phyloP scores from a whole-genome alignment of 2,797 vertebrate genomes.

The Argentina silus region DNA sequence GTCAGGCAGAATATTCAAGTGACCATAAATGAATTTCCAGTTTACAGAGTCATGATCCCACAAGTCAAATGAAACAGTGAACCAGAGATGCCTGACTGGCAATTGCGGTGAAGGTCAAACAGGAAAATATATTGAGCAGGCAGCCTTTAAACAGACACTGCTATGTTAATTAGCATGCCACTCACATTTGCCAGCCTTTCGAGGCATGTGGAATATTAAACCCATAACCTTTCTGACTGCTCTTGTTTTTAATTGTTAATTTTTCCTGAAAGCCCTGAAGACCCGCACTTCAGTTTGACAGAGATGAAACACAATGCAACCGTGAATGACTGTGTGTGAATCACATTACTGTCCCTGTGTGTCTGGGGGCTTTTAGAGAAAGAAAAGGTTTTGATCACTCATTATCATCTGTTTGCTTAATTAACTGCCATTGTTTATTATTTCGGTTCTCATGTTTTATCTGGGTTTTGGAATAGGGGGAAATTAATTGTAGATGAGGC shows the following conservation, averaged over 20 bases:
- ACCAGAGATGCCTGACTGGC: slow-evolving; percentile 13
- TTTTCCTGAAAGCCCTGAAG: slow-evolving; percentile 7
- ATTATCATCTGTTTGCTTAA: slow-evolving; percentile 47
- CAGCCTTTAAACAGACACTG: slow-evolving; percentile 27
- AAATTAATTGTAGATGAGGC: slow-evolving; percentile 33
- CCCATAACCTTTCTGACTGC: slow-evolving; percentile 46
- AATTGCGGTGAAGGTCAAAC: slow-evolving; percentile 49
- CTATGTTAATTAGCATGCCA: slow-evolving; percentile 52
- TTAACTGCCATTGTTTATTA: slow-evolving; percentile 31
- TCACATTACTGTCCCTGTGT: slow-evolving; percentile 22
- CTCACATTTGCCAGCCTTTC: slow-evolving; percentile 45
- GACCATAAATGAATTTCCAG: not conserved
- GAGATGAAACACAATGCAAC: slow-evolving; percentile 19
- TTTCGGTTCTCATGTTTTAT: slow-evolving; percentile 25
- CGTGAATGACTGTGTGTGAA: slow-evolving; percentile 4
- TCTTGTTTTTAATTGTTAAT: slow-evolving; percentile 50
- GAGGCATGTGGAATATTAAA: slow-evolving; percentile 50
- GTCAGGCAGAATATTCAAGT: slow-evolving; percentile 8
- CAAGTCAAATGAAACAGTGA: slow-evolving; percentile 30
- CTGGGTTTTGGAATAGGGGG: slow-evolving; percentile 32
- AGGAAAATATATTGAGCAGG: slow-evolving; percentile 42
- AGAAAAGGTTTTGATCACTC: slow-evolving; percentile 23
- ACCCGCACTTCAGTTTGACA: slow-evolving; percentile 1
- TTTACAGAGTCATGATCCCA: not conserved
- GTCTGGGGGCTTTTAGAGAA: slow-evolving; percentile 11